Evolutionary conservation across 2,888 invertebrate species (phyloP), one percentile per base, ranked within the genome.

Genomic region (Subacronicta megacephala): DNA sequence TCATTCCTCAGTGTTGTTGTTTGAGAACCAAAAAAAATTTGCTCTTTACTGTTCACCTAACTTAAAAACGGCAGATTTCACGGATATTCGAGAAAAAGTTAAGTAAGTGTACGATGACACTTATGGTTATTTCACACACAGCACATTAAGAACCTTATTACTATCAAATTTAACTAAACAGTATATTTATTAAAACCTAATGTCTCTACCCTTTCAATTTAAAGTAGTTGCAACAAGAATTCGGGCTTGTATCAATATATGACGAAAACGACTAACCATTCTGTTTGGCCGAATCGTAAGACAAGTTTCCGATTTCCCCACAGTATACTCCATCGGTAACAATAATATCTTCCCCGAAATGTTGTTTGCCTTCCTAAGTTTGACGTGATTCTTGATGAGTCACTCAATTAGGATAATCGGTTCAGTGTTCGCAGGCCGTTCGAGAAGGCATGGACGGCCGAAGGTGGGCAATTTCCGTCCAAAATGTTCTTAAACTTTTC

Each of bases 401-500:
- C 54, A 60, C 33, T 53, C 52, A 68, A 63, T 71, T 72, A 57
- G 47, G 52, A 50, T 72, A 67, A 71, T 71, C 52, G 57, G 53
- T 50, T 50, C 43, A 36, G 44, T 56, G 45, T 58, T 66, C 45
- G 36, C 58, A 50, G 55, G 40, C 20, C 50, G 38, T 37, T 26
- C 31, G 20, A 46, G 44, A 51, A 61, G 45, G 46, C 53, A 56
- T 46, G 33, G 42, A 53, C 26, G 69, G 20, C 29, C 46, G 55
- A 49, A 33, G 47, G 46, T 51, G 23, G 41, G 18, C 42, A 50
- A 53, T 59, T 55, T 31, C 23, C 29, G 43, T 6, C n/a, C n/a
- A n/a, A 51, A 44, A 67, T 58, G 38, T 46, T 23, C 63, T 63
- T 35, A 54, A 54, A 51, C 15, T 55, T 62, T 57, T 47, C 29